Evolutionary conservation across 2,888 invertebrate genomes (phyloP).

Genomic region (Hirudinaria manillensis): DNA sequence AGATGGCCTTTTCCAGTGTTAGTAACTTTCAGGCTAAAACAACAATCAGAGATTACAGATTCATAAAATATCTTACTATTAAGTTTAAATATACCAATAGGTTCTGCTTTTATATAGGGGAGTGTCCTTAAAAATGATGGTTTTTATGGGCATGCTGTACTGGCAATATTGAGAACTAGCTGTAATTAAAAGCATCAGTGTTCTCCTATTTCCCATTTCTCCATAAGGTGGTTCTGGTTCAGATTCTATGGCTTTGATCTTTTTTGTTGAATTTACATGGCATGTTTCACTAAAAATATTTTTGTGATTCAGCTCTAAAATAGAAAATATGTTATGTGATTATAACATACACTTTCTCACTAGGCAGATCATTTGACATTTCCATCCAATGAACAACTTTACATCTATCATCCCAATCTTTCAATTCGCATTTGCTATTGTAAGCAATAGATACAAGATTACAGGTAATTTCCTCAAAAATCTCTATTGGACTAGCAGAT

Average conservation of each 20-base stretch:
- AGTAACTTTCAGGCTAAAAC: no score
- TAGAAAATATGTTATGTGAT: background rate
- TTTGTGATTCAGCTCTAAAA: background rate
- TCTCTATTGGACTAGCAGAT: constrained; percentile 52
- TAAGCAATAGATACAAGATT: constrained; percentile 50
- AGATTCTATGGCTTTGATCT: constrained; percentile 52
- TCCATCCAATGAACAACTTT: constrained; percentile 53
- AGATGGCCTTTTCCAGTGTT: no score
- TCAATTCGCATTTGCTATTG: constrained; percentile 46
- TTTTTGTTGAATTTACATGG: constrained; percentile 33
- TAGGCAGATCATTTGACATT: constrained; percentile 21
- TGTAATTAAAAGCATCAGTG: constrained; percentile 49
- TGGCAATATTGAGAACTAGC: constrained; percentile 51
- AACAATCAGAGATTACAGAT: no score
- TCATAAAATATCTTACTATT: background rate
- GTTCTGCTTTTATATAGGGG: constrained; percentile 54
- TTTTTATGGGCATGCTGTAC: constrained; percentile 48
- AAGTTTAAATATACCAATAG: constrained; percentile 47
- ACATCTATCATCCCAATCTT: constrained; percentile 54
- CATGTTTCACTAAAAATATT: no score
- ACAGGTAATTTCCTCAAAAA: constrained; percentile 45
- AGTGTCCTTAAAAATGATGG: constrained; percentile 51
- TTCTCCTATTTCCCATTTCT: constrained; percentile 47
- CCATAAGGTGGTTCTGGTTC: constrained; percentile 51
- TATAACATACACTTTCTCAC: background rate